Evolutionary conservation across 2,888 invertebrate genomes (phyloP).

Genomic region (Nectonema munidae): DNA sequence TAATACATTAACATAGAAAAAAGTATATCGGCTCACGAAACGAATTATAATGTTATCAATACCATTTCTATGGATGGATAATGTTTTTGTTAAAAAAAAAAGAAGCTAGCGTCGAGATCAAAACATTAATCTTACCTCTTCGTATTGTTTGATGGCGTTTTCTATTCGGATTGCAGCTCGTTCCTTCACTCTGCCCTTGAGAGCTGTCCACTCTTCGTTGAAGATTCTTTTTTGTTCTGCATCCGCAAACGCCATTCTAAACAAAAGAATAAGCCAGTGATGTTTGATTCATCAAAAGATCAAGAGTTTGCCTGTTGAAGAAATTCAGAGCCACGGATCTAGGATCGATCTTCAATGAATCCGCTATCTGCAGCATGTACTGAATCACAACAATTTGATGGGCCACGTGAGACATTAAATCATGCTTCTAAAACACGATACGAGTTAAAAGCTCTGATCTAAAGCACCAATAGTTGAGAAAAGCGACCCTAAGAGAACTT

Average conservation of each 20-base stretch:
- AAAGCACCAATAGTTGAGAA: no score
- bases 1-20: no score
- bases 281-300: neutral
- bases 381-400: slow-evolving; percentile 96
- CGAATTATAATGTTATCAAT: no score
- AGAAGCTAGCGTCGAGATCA: no score
- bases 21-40: no score
- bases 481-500: no score
- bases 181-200: slow-evolving; percentile 48
- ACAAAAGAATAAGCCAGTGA: neutral
- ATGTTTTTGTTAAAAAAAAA: no score
- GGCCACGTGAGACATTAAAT: slow-evolving; percentile 70
- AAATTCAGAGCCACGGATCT: slow-evolving; percentile 50
- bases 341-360: slow-evolving; percentile 62
- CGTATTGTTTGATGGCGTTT: slow-evolving; percentile 45
- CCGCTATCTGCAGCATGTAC: slow-evolving; percentile 75
- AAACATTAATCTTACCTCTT: slow-evolving; percentile 33
- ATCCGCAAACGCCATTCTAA: slow-evolving; percentile 62
- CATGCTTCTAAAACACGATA: slow-evolving; percentile 39
- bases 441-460: no score
- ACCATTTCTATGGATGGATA: no score
- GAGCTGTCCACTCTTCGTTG: slow-evolving; percentile 54
- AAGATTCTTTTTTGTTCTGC: slow-evolving; percentile 64
- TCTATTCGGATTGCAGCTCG: slow-evolving; percentile 54
- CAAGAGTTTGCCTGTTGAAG: slow-evolving; percentile 31